Base-by-base conservation (phyloP, 2,113 vertebrate species). In the Recurvirostra avosetta region DNA sequence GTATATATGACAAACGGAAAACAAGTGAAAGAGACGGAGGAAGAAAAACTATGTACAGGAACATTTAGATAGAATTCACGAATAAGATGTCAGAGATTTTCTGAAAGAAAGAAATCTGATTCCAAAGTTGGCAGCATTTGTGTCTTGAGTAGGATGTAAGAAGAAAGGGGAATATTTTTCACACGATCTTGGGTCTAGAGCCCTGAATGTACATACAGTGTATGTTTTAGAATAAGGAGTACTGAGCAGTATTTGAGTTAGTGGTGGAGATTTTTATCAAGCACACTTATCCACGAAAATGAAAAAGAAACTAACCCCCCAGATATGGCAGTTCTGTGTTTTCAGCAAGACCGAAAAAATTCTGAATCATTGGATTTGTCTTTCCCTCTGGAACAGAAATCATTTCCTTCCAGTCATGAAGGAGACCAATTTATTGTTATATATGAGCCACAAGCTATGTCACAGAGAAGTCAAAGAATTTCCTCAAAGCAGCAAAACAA, bases 201-300 rank as follows among this genome's bases (percentile, higher is more conserved):
- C 21, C 61, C 5, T 2, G 2, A 63, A 1, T 38, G 12, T 32
- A 18, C 5, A 9, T 4, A 7, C 0, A 29, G 1, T 41, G 3
- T 21, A 3, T 49, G 8, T 17, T 73, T 86, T 36, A 78, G 23
- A 14, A 15, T 52, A 65, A 52, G 45, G 19, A 71, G 29, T n/a
- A 82, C 4, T 26, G 15, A 63, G 6, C 3, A 61, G 3, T 61
- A 41, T 43, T 79, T 72, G 16, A 76, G 26, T 34, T 7, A 78
- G 4, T 29, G 29, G 23, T 63, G 8, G 29, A 76, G 6, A 41
- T 52, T 81, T 65, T 74, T 79, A 17, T n/a, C n/a, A 56, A 91
- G 11, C 53, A 25, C 9, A 1, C 12, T 68, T 47, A 58, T 49
- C 36, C 53, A 73, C 12, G 70, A 22, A 36, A 8, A n/a, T 38